phyloP scores from a whole-genome alignment of 2,888 invertebrate species.

The Ligdia adustata region DNA sequence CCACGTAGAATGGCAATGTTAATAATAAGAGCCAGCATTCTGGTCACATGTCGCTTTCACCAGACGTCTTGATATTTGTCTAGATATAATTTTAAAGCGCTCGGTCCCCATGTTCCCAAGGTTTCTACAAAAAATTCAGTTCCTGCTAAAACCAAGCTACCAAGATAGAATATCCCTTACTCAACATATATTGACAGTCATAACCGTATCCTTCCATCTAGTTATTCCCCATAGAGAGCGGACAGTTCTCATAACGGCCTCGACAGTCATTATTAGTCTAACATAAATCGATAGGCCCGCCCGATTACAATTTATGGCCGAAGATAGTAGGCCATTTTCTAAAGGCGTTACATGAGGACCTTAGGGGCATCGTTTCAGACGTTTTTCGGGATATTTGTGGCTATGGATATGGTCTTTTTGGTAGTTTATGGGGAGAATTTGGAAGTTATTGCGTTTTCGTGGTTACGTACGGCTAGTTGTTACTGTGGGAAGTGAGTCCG shows the following conservation, averaged over 20 bases:
- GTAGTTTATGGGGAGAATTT: conserved; percentile 16
- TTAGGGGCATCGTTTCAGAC: conserved; percentile 25
- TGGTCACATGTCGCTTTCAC: too few species aligned
- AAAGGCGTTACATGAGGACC: conserved; percentile 40
- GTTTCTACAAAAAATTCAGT: conserved; percentile 9
- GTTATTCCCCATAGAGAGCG: conserved; percentile 17
- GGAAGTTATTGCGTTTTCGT: background rate
- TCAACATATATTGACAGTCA: conserved; percentile 1
- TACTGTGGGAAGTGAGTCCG: too few species aligned
- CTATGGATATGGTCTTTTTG: conserved; percentile 1
- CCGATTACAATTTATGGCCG: conserved; percentile 49
- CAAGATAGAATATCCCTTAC: conserved; percentile 12
- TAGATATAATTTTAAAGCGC: too few species aligned
- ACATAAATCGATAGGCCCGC: conserved; percentile 49
- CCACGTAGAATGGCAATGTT: too few species aligned
- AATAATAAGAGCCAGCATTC: too few species aligned
- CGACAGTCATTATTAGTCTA: conserved; percentile 41
- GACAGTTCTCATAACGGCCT: conserved; percentile 28
- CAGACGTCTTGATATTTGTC: too few species aligned
- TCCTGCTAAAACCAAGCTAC: background rate
- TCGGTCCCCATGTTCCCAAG: too few species aligned
- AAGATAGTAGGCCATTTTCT: conserved; percentile 43
- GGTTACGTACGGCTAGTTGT: too few species aligned
- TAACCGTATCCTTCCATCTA: conserved; percentile 12
- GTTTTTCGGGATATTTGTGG: conserved; percentile 21